Evolutionary conservation across 1,140 invertebrate species (phyloP).

Genomic region (Venustaconcha ellipsiformis): DNA sequence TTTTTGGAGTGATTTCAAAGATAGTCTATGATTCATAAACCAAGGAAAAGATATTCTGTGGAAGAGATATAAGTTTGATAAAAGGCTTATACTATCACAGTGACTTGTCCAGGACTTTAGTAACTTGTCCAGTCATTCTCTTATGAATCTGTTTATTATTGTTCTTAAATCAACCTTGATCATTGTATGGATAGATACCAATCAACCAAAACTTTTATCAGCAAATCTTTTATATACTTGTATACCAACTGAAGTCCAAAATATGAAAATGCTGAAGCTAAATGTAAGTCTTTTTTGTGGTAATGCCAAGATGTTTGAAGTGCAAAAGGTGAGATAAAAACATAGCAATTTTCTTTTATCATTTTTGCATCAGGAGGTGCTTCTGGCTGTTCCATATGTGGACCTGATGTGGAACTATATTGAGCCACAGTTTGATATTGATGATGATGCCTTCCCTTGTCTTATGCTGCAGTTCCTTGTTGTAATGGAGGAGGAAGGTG

Average conservation of each 20-base stretch:
- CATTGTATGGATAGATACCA: background rate
- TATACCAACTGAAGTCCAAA: background rate
- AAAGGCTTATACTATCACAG: too few species aligned
- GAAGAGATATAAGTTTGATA: too few species aligned
- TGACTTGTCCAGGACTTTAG: too few species aligned
- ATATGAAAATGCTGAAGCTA: background rate
- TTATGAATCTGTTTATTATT: too few species aligned
- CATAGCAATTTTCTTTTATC: conserved; percentile 73
- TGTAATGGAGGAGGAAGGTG: conserved; percentile 21
- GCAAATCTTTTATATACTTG: background rate
- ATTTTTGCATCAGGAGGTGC: conserved; percentile 67
- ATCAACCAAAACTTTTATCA: background rate
- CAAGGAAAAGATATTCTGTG: too few species aligned
- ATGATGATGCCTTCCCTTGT: conserved; percentile 89
- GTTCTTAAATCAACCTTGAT: too few species aligned
- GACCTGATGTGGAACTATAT: conserved; percentile 91
- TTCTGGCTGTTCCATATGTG: conserved; percentile 87
- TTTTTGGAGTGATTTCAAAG: too few species aligned
- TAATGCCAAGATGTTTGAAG: too few species aligned
- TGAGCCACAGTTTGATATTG: conserved; percentile 84
- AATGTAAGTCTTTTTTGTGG: too few species aligned
- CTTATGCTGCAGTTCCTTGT: conserved; percentile 90
- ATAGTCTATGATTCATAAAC: too few species aligned
- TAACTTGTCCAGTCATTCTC: too few species aligned
- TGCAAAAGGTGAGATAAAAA: conserved; percentile 9